Evolutionary conservation across 2,888 invertebrate genomes (phyloP).

Genomic region (Xestoiulus laeticollis): DNA sequence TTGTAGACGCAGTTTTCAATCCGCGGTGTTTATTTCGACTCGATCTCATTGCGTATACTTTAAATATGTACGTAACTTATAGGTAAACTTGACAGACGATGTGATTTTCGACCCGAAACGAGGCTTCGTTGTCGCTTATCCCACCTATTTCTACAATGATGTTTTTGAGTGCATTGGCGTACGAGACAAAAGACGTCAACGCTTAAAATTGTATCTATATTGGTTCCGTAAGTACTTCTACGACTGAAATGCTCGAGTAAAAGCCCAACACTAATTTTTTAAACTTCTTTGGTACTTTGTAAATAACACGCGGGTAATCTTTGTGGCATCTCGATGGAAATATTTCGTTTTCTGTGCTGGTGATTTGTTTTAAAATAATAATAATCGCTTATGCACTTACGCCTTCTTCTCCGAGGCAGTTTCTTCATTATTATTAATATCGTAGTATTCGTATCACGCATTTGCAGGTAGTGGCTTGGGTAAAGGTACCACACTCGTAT

Average conservation of each 20-base stretch:
- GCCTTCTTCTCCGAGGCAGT: background rate
- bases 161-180: conserved; percentile 56
- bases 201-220: conserved; percentile 52
- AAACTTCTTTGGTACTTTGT: background rate
- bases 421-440: too few relatives aligned
- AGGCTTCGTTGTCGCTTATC: conserved; percentile 54
- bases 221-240: conserved; percentile 57
- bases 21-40: background rate
- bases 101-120: conserved; percentile 54
- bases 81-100: conserved; percentile 53
- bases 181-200: conserved; percentile 52
- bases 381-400: conserved; percentile 1
- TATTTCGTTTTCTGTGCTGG: background rate
- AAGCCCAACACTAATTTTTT: background rate
- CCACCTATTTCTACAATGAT: conserved; percentile 55
- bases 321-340: background rate
- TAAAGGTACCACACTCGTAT: too few relatives aligned
- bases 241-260: background rate
- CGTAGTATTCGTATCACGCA: too few relatives aligned
- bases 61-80: background rate
- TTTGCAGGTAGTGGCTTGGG: too few relatives aligned
- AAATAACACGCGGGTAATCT: background rate
- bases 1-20: too few relatives aligned
- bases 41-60: background rate
- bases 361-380: background rate